phyloP scores from a whole-genome alignment of 2,113 vertebrate genomes.

The Centropristis striata region DNA sequence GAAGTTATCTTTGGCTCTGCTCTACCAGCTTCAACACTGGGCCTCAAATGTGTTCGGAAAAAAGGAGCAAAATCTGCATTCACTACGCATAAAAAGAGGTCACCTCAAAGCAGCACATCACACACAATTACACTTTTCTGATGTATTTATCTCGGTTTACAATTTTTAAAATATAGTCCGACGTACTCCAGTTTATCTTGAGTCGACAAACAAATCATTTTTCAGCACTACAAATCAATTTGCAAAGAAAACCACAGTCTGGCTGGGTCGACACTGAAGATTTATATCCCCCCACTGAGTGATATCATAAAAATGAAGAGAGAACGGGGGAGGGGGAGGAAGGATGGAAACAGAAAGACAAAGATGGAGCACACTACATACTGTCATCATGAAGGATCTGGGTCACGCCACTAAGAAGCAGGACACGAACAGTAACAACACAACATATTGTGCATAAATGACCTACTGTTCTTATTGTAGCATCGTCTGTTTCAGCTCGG shows the following conservation, averaged over 20 bases:
- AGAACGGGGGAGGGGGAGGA: background rate
- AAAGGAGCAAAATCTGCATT: slow-evolving; percentile 12
- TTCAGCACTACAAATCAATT: slow-evolving; percentile 20
- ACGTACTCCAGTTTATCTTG: slow-evolving; percentile 1
- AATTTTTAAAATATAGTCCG: background rate
- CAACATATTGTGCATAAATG: slow-evolving; percentile 36
- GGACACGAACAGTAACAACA: slow-evolving; percentile 39
- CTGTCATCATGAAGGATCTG: slow-evolving; percentile 68
- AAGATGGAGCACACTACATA: slow-evolving; percentile 20
- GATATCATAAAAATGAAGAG: slow-evolving; percentile 43
- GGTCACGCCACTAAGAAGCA: slow-evolving; percentile 68
- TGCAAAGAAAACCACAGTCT: slow-evolving; percentile 4
- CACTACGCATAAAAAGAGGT: slow-evolving; percentile 9
- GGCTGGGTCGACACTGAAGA: background rate
- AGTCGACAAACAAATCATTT: background rate
- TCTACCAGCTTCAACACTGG: background rate
- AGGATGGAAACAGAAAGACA: slow-evolving; percentile 19
- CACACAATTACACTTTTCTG: background rate
- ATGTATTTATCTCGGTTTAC: background rate
- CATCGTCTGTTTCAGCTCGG: background rate
- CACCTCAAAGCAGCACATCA: background rate
- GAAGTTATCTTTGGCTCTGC: slow-evolving; percentile 36
- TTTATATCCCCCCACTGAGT: slow-evolving; percentile 17
- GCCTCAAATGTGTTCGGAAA: slow-evolving; percentile 4
- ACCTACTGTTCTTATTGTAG: slow-evolving; percentile 12